Evolutionary conservation across 2,888 invertebrate genomes (phyloP), one percentile per base, ranked within the genome.

Genomic region (Sinentomon sp.): DNA sequence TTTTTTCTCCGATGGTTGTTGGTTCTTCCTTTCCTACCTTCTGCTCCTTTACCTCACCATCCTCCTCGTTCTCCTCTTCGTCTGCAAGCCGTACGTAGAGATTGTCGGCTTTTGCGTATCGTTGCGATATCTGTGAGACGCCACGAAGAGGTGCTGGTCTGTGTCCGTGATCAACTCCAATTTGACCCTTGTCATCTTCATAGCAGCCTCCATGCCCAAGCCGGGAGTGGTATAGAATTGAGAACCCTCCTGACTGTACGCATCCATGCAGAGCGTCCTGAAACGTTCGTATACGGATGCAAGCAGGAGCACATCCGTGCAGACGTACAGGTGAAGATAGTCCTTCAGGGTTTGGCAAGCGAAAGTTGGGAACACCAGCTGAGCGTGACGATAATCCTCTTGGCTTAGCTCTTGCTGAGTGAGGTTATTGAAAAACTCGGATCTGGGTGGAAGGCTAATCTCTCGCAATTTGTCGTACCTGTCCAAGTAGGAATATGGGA

Each of bases 271-370:
- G 17, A 42, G 30, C 12, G 39, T 36, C 37, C 48, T 36, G 34
- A 49, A 49, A 16, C 34, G 41, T 33, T 50, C 44, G 41, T 48
- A 50, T n/a, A 49, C 44, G 40, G 47, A 44, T 21, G 45, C 45
- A 17, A 50, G 40, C 5, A 45, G 39, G 7, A 45, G 37, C 1
- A 48, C 44, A 43, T 46, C 45, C 21, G 43, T 42, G 17, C 36
- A 42, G 35, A 43, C 36, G 36, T 44, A 44, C 16, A 41, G 35
- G 25, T 34, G 33, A 33, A 40, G 40, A 34, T 45, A 45, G 28
- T 45, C 40, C 31, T 40, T 37, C 36, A 43, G 35, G 33, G 30
- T 45, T 14, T 36, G 18, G 16, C 41, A 41, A 2, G 36, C 27
- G 30, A 40, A 39, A n/a, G n/a, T n/a, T n/a, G n/a, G n/a, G n/a